A percentile compares a stretch with the other conserved stretches of the same genome.
Evolutionary conservation across 2,888 invertebrate species (phyloP).

Genomic region (Euzophera pinguis): DNA sequence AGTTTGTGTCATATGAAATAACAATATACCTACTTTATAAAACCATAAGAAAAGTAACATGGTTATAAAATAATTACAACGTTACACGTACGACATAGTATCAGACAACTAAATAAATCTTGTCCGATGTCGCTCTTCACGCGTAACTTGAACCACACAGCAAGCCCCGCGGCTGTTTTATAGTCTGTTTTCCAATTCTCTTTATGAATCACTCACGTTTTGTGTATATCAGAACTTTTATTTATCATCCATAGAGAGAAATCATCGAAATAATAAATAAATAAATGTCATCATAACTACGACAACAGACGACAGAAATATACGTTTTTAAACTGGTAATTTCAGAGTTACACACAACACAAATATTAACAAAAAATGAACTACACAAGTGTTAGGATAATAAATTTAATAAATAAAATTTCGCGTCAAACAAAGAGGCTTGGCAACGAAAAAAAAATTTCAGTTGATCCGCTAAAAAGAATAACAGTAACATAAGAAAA

Average conservation of each 20-base stretch:
- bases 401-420: no score
- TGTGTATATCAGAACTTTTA: slow-evolving; percentile 38
- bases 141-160: slow-evolving; percentile 22
- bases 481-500: background rate
- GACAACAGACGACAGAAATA: no score
- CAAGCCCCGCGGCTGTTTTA: slow-evolving; percentile 43
- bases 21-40: no score
- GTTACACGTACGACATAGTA: no score
- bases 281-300: no score
- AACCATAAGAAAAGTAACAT: no score
- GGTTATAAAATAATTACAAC: no score
- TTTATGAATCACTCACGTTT: slow-evolving; percentile 30
- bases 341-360: no score
- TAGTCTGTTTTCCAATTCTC: slow-evolving; percentile 41
- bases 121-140: background rate
- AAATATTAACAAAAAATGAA: background rate
- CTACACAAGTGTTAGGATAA: background rate
- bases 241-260: slow-evolving; percentile 27
- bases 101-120: background rate
- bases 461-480: background rate
- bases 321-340: no score
- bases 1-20: no score
- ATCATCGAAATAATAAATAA: slow-evolving; percentile 19
- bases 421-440: background rate
- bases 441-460: background rate